phyloP scores from a whole-genome alignment of 2,113 vertebrate species.

The Macquaria ambigua region DNA sequence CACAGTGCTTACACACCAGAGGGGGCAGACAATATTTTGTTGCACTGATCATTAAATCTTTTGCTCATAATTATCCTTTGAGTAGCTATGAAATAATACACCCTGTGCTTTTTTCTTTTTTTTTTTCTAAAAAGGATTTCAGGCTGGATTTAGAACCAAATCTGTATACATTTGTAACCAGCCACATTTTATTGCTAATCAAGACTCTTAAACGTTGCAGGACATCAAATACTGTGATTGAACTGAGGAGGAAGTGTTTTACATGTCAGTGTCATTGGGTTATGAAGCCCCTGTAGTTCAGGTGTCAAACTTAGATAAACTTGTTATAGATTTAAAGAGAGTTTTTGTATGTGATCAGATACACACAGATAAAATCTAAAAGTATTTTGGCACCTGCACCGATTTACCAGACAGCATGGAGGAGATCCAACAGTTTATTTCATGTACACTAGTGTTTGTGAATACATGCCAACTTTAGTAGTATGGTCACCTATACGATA shows the following conservation, averaged over 20 bases:
- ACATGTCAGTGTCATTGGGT: constrained; percentile 8
- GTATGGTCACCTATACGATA: constrained; percentile 53
- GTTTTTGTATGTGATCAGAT: constrained; percentile 36
- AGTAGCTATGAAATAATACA: neutral
- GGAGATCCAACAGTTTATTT: constrained; percentile 52
- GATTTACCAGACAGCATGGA: constrained; percentile 45
- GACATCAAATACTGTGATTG: constrained; percentile 48
- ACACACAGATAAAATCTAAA: neutral
- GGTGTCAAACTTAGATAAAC: constrained; percentile 35
- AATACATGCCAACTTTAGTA: constrained; percentile 64
- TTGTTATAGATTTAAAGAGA: constrained; percentile 36
- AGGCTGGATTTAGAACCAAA: neutral
- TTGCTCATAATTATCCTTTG: constrained; percentile 1
- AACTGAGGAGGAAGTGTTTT: constrained; percentile 14
- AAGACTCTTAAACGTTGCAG: constrained; percentile 15
- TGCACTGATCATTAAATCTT: constrained; percentile 41
- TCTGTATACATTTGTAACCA: constrained; percentile 12
- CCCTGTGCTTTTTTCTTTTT: neutral
- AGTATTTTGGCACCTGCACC: constrained; percentile 50
- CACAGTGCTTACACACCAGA: constrained; percentile 4
- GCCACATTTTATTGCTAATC: constrained; percentile 19
- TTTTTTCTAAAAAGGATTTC: neutral
- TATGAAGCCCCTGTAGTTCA: constrained; percentile 26
- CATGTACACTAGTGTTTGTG: constrained; percentile 65
- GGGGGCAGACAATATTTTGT: constrained; percentile 12